Evolutionary conservation across 2,888 invertebrate genomes (phyloP).

Genomic region (Diplolepis rosae): DNA sequence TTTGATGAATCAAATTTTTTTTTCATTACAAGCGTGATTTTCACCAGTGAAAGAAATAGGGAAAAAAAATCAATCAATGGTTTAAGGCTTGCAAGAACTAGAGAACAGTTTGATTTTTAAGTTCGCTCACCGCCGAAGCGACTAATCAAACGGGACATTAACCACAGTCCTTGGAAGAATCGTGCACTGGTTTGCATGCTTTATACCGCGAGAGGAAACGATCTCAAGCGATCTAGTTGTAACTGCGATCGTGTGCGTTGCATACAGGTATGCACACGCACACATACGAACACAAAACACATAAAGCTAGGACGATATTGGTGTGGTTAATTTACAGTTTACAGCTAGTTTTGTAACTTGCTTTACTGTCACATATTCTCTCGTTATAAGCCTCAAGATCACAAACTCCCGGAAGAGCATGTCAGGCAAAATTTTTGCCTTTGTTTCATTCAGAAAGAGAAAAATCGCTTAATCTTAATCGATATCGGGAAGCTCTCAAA

Average conservation of each 20-base stretch:
- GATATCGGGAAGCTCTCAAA: too few relatives aligned
- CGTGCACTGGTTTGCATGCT: constrained; percentile 55
- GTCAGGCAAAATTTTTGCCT: neutral
- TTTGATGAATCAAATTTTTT: constrained; percentile 6
- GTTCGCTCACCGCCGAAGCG: constrained; percentile 48
- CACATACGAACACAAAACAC: neutral
- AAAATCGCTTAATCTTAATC: too few relatives aligned
- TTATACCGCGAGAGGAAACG: constrained; percentile 54
- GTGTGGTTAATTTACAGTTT: constrained; percentile 55
- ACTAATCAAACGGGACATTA: constrained; percentile 72
- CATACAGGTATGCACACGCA: constrained; percentile 35
- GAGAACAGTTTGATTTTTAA: constrained; percentile 20
- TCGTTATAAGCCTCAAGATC: neutral
- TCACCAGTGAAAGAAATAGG: constrained; percentile 1
- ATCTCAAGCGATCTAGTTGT: constrained; percentile 54
- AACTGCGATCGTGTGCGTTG: constrained; percentile 38
- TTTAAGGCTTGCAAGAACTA: constrained; percentile 16
- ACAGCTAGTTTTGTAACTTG: constrained; percentile 34
- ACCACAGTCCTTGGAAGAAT: constrained; percentile 64
- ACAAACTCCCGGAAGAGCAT: neutral
- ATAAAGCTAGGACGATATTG: constrained; percentile 30
- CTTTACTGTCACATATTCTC: constrained; percentile 34
- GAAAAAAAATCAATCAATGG: constrained; percentile 10
- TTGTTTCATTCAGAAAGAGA: too few relatives aligned
- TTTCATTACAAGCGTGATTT: constrained; percentile 5